Percentiles rank a stretch among this genome's conserved stretches.
Conservation (phyloP, 2,888 invertebrate genomes). For the Latrodectus hesperus region DNA sequence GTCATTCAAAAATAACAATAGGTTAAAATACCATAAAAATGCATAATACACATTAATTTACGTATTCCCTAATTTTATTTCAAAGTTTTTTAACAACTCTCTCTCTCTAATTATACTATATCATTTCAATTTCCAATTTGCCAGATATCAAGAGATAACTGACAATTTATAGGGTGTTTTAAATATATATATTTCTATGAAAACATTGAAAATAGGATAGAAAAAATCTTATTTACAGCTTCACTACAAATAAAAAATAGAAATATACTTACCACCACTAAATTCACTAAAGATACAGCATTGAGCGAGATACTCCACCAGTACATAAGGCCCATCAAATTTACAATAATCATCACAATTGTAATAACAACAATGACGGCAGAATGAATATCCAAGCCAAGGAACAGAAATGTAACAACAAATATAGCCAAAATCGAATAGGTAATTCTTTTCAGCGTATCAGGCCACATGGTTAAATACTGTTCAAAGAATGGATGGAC, state of each 20-base stretch:
- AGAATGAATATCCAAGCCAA: conserved; percentile 78
- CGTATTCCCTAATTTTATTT: no score
- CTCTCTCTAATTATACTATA: no score
- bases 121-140: no score
- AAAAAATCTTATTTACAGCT: background rate
- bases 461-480: conserved; percentile 76
- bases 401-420: conserved; percentile 74
- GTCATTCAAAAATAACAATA: no score
- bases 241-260: background rate
- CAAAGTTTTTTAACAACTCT: no score
- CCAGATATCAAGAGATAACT: no score
- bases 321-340: conserved; percentile 78
- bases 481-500: conserved; percentile 79
- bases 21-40: no score
- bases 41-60: no score
- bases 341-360: conserved; percentile 76
- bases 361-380: conserved; percentile 76
- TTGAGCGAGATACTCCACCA: conserved; percentile 78
- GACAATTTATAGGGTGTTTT: no score
- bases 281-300: conserved; percentile 78
- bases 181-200: no score
- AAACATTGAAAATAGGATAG: no score
- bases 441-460: conserved; percentile 76
- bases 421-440: conserved; percentile 77
- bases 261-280: conserved; percentile 77